Conservation (phyloP, 2,113 vertebrate species). For the Melanocharis versteri region DNA sequence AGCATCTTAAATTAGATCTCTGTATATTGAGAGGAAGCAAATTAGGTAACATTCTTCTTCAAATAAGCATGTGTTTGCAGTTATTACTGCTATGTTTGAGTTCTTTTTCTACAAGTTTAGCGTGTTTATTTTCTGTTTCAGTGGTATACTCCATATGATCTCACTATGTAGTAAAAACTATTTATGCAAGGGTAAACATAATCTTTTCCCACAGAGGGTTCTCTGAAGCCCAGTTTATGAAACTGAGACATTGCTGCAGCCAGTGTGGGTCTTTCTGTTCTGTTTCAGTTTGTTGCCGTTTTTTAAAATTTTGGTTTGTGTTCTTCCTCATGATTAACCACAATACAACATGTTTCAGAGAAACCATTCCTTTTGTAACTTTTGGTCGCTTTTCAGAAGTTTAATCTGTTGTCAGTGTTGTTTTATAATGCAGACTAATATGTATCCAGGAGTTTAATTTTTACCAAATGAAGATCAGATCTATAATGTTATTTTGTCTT, state of each 20-base stretch:
- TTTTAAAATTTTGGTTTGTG: neutral
- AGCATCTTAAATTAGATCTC: slow-evolving; percentile 43
- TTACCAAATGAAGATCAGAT: neutral
- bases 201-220: neutral
- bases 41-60: slow-evolving; percentile 43
- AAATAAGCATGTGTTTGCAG: neutral
- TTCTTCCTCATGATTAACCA: neutral
- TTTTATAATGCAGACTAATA: neutral
- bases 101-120: neutral
- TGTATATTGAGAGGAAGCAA: slow-evolving; percentile 40
- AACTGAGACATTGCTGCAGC: neutral
- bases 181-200: slow-evolving; percentile 5
- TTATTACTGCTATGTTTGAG: neutral
- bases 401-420: neutral
- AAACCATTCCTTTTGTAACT: neutral
- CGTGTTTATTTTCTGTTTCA: neutral
- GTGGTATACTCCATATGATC: neutral
- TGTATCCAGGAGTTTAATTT: neutral
- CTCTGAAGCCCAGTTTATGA: neutral
- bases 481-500: neutral
- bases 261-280: neutral
- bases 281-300: neutral
- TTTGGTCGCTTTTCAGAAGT: neutral
- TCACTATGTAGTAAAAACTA: neutral
- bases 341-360: neutral